Evolutionary conservation across 2,113 vertebrate species (phyloP), one percentile per base, ranked within the genome.

Genomic region (Pedetes capensis): DNA sequence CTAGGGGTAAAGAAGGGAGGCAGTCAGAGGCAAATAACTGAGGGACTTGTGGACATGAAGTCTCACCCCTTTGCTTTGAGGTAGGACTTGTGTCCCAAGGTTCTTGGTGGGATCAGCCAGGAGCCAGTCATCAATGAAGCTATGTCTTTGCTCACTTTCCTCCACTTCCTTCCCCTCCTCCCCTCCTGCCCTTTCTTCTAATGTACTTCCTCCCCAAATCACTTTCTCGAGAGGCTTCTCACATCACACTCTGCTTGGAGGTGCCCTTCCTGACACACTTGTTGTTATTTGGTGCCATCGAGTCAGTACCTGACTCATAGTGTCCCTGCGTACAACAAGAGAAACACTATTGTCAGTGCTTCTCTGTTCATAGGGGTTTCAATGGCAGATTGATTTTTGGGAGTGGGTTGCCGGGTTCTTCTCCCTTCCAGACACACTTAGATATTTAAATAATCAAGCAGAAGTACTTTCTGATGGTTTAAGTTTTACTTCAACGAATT

Each of bases 31-130:
- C 23, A 47, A 39, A 10, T 34, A 55, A 68, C 5, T 16, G n/a
- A n/a, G 4, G 5, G 10, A 42, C 12, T 8, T 25, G 32, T 0
- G 32, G 8, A 49, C 20, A 0, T 2, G 5, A 59, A 59, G 34
- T 74, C 63, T 22, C 5, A 8, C 8, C 37, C 6, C 12, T 29
- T 44, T 29, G 32, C 42, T 9, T 25, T 17, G 27, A 57, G 18
- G 23, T 12, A 10, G 23, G n/a, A 23, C 71, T 17, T 51, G 13
- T 23, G 8, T 49, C 34, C n/a, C 14, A 11, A 34, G 42, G 25
- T 22, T 42, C 18, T n/a, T 17, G 0, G 0, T 17, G 64, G 1
- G 10, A 2, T 42, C 57, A 34, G 32, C 2, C 23, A 42, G 64
- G 13, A 61, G 39, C 25, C 32, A 34, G 8, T 34, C 51, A 42